Conservation (phyloP, 2,888 invertebrate species). For the Saturnia japonica region DNA sequence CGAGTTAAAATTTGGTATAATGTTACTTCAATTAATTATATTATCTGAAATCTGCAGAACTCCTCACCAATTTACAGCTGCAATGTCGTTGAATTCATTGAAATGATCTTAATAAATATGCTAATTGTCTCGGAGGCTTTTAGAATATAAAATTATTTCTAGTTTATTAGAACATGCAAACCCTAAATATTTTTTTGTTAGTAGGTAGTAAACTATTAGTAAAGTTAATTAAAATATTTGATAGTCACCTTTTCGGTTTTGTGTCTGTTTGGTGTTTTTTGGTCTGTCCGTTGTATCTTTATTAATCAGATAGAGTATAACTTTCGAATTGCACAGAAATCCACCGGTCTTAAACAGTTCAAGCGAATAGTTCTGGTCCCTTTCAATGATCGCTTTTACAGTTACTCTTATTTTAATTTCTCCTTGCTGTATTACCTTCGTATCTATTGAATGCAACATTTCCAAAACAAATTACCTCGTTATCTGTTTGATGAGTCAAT, state of each 20-base stretch:
- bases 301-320: background rate
- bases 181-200: too few relatives aligned
- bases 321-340: background rate
- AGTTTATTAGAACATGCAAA: too few relatives aligned
- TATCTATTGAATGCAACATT: background rate
- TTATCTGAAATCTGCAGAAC: too few relatives aligned
- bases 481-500: background rate
- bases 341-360: background rate
- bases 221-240: background rate
- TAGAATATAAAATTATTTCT: too few relatives aligned
- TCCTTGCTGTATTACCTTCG: background rate
- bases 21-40: too few relatives aligned
- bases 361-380: background rate
- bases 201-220: background rate
- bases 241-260: background rate
- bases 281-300: too few relatives aligned
- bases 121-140: too few relatives aligned
- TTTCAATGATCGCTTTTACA: background rate
- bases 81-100: too few relatives aligned
- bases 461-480: too few relatives aligned
- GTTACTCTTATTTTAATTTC: background rate
- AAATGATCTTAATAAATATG: too few relatives aligned
- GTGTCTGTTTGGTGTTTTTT: background rate
- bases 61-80: too few relatives aligned
- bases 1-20: too few relatives aligned